These are phyloP conservation scores for Meda fulgida DNA, from an alignment of 2,797 vertebrate species.

Conservation along the genomic window DNA sequence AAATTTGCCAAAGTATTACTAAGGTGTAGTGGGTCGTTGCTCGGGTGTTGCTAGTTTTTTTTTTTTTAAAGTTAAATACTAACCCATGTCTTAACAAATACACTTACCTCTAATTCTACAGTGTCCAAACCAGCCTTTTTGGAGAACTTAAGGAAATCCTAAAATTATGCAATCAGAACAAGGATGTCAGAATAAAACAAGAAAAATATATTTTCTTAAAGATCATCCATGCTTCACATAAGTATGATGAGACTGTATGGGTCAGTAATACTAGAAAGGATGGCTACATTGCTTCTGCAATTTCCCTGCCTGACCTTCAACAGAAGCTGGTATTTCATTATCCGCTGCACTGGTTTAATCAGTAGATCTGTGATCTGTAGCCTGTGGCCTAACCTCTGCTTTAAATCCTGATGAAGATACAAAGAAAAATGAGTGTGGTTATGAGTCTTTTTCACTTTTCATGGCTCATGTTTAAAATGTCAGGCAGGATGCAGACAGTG, in stretches of 20 bases:
- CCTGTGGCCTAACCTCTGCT: conserved; percentile 94
- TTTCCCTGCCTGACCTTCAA: conserved; percentile 84
- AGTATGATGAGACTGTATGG: background rate
- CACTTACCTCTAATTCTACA: conserved; percentile 89
- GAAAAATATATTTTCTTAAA: background rate
- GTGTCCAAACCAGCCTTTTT: conserved; percentile 92
- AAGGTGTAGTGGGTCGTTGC: background rate
- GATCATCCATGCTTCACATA: background rate
- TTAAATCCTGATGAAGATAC: conserved; percentile 83
- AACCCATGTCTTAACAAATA: background rate
- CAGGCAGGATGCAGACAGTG: background rate
- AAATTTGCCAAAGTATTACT: background rate
- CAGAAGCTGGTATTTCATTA: conserved; percentile 98
- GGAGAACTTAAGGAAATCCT: conserved; percentile 96
- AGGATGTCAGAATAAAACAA: background rate
- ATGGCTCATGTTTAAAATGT: conserved; percentile 24
- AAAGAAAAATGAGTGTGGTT: background rate
- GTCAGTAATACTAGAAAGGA: background rate
- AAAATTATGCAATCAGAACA: conserved; percentile 48
- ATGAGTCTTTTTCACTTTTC: background rate
- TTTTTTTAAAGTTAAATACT: background rate
- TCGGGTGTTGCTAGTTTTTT: background rate
- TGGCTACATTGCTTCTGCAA: background rate
- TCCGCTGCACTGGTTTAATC: conserved; percentile 97
- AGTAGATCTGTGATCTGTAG: conserved; percentile 94